A percentile compares a stretch with the other conserved stretches of the same genome.
phyloP scores from a whole-genome alignment of 2,797 vertebrate genomes.

The Peromyscus attwateri region DNA sequence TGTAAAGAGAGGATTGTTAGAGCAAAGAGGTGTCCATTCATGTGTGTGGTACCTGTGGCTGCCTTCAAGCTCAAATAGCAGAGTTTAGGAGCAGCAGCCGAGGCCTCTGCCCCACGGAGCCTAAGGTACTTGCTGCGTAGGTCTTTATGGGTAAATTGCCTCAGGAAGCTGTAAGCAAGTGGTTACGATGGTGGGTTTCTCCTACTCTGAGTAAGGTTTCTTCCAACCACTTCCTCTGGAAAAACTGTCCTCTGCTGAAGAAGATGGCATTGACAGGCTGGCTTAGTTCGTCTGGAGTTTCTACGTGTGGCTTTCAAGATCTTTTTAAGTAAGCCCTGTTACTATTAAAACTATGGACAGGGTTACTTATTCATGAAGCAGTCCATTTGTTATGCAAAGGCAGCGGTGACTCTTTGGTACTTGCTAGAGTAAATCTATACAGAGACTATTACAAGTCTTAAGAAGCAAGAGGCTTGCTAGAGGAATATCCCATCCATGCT shows the following conservation, averaged over 20 bases:
- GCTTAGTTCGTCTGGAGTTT: slow-evolving; percentile 60
- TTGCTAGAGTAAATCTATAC: slow-evolving; percentile 68
- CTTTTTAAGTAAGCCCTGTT: slow-evolving; percentile 18
- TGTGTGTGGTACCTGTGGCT: not conserved
- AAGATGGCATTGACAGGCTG: not conserved
- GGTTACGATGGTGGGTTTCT: slow-evolving; percentile 39
- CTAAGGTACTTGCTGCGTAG: not conserved
- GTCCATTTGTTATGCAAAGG: slow-evolving; percentile 40
- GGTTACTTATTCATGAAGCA: slow-evolving; percentile 70
- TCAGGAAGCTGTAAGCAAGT: not conserved
- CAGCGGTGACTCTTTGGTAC: slow-evolving; percentile 37
- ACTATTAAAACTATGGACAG: not conserved
- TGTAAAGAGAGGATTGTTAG: slow-evolving; percentile 27
- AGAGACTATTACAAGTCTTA: slow-evolving; percentile 64
- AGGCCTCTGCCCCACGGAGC: not conserved
- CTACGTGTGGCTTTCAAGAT: slow-evolving; percentile 33
- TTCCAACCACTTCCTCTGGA: not conserved
- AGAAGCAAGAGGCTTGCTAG: slow-evolving; percentile 22
- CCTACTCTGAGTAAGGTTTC: not conserved
- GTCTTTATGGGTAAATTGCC: slow-evolving; percentile 10
- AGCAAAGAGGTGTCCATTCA: not conserved
- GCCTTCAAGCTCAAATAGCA: not conserved
- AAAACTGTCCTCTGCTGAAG: slow-evolving; percentile 53
- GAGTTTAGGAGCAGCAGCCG: not conserved
- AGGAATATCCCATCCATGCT: not conserved